Evolutionary conservation across 2,888 invertebrate species (phyloP).

Genomic region (Drosophila subsilvestris): DNA sequence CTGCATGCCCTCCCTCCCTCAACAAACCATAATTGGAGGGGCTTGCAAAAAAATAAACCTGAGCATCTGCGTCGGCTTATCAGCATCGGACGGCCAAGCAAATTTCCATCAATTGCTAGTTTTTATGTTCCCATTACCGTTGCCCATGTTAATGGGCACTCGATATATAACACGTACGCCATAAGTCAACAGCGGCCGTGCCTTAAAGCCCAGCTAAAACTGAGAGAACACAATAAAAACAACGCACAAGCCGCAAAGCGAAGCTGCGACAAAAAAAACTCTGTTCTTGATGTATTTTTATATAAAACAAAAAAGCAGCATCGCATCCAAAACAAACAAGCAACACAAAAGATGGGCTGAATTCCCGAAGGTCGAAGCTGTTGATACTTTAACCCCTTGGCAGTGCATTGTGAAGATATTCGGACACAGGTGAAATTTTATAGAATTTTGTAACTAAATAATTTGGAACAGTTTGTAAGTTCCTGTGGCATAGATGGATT

Average conservation of each 20-base stretch:
- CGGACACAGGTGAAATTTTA: not conserved
- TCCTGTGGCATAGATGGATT: not conserved
- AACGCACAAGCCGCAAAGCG: conserved; percentile 6
- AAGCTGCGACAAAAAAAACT: conserved; percentile 26
- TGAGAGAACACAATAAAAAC: not conserved
- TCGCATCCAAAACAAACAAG: conserved; percentile 16
- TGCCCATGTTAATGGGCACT: conserved; percentile 37
- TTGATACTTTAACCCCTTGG: not conserved
- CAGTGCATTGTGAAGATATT: too few species aligned
- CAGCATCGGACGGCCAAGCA: conserved; percentile 31
- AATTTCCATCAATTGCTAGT: conserved; percentile 51
- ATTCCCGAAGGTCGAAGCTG: not conserved
- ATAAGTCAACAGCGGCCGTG: conserved; percentile 38
- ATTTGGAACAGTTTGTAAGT: too few species aligned
- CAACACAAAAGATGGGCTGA: not conserved
- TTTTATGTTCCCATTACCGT: conserved; percentile 38
- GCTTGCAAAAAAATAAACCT: conserved; percentile 15
- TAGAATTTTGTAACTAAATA: too few species aligned
- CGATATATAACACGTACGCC: conserved; percentile 58
- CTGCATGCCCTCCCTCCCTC: not conserved
- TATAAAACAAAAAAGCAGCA: conserved; percentile 38
- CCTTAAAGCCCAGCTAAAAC: conserved; percentile 36
- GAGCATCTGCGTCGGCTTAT: conserved; percentile 51
- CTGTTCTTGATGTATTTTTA: conserved; percentile 41
- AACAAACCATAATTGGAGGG: not conserved